A percentile compares a stretch with the other conserved stretches of the same genome.
Evolutionary conservation across 2,113 vertebrate genomes (phyloP).

Genomic region (Pachypanchax playfairii): DNA sequence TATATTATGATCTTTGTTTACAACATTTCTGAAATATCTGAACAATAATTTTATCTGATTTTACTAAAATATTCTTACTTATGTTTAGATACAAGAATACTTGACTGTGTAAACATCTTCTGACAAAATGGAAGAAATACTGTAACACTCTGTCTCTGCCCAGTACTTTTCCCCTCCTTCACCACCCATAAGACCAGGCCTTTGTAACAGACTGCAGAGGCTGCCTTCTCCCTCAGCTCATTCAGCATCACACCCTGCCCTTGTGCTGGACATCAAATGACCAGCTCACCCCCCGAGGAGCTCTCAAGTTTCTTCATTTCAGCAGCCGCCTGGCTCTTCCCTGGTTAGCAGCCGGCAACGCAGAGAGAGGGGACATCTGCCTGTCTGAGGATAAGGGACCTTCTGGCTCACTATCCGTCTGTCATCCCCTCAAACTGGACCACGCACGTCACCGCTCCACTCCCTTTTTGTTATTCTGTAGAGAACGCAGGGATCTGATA

Average conservation of each 20-base stretch:
- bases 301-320: constrained; percentile 96
- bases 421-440: constrained; percentile 77
- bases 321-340: constrained; percentile 88
- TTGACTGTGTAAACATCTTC: not conserved
- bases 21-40: not conserved
- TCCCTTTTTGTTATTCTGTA: constrained; percentile 79
- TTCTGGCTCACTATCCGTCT: constrained; percentile 80
- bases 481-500: constrained; percentile 69
- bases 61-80: not conserved
- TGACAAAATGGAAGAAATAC: constrained; percentile 55
- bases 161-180: constrained; percentile 54
- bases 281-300: constrained; percentile 94
- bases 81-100: not conserved
- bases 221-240: constrained; percentile 78
- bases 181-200: constrained; percentile 63
- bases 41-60: not conserved
- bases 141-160: constrained; percentile 61
- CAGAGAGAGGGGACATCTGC: constrained; percentile 96
- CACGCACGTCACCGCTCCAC: constrained; percentile 68
- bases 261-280: constrained; percentile 92
- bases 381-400: constrained; percentile 95
- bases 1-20: too few relatives aligned
- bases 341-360: constrained; percentile 79
- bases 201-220: constrained; percentile 81
- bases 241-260: constrained; percentile 85